Base-by-base conservation (phyloP, 2,113 vertebrate genomes). In the Nyctereutes procyonoides region DNA sequence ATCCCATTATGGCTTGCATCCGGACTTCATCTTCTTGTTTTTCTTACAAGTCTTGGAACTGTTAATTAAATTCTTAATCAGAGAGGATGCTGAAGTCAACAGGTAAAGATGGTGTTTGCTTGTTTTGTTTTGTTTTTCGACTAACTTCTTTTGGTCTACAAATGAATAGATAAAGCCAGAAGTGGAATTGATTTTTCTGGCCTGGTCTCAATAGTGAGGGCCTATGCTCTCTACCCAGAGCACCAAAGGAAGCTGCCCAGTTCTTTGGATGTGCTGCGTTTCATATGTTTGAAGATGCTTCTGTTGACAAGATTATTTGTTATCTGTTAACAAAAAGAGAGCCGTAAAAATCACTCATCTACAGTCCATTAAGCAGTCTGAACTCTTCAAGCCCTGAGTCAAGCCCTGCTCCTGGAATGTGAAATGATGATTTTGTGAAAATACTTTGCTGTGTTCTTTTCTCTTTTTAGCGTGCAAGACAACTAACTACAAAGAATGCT, bases 371-470 rank as follows among this genome's bases (percentile, higher is more conserved):
- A 83, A 19, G 2, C 79, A n/a, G 24, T n/a, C 62, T 0, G 2
- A n/a, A 7, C 5, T 65, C 48, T 60, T 82, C 12, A 51, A 73
- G 22, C 0, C n/a, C 28, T 81, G 9, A 82, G 93, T 82, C 12
- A 51, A 73, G 22, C 0, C n/a, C 28, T 81, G 9, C 86, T 95
- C 92, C 20, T 84, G 15, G 7, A 89, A 62, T 32, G 88, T 79
- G 62, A 89, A 76, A 80, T 93, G 69, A 56, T 3, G 2, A 43
- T 28, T 69, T 73, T 77, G 17, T 88, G 22, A 74, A 95, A 95
- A 92, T 95, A 58, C 12, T 86, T 84, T 30, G 35, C 13, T 92
- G 19, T 48, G n/a, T 55, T 88, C 89, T 94, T 95, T 93, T 53
- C 14, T 53, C 5, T 77, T 76, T 94, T 86, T 35, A n/a, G n/a